phyloP scores from a whole-genome alignment of 2,797 vertebrate genomes.

The Zonotrichia albicollis region DNA sequence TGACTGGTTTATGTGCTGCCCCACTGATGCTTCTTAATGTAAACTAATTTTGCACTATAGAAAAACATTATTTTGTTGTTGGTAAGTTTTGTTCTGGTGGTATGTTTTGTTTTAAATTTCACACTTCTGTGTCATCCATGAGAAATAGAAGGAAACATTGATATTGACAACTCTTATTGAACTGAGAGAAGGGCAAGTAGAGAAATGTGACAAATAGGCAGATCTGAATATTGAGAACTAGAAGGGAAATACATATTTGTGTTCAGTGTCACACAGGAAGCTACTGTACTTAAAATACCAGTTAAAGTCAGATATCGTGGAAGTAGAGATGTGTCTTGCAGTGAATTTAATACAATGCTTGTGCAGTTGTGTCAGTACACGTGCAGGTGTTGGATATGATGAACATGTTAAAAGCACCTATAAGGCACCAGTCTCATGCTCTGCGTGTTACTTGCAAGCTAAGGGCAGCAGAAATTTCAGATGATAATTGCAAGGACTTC shows the following conservation, averaged over 20 bases:
- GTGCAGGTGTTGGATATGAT: not conserved
- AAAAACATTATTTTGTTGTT: not conserved
- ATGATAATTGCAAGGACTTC: not conserved
- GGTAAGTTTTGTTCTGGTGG: not conserved
- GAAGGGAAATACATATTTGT: not conserved
- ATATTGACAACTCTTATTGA: not conserved
- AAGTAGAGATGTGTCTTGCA: not conserved
- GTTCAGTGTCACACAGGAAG: not conserved
- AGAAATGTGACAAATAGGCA: not conserved
- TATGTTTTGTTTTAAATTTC: not conserved
- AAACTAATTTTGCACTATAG: not conserved
- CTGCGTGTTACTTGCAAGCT: not conserved
- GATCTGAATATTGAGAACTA: not conserved
- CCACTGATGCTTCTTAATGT: not conserved
- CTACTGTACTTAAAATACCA: not conserved
- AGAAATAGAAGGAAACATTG: not conserved
- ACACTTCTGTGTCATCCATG: fast-evolving
- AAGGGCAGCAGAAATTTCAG: not conserved
- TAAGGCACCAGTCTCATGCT: not conserved
- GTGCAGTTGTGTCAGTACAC: fast-evolving
- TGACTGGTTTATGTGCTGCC: not conserved
- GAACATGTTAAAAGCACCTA: not conserved
- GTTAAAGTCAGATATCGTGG: not conserved
- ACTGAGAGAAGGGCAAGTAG: not conserved
- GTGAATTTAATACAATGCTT: not conserved